phyloP scores from a whole-genome alignment of 2,113 vertebrate genomes.

The Sphaerodactylus townsendi region DNA sequence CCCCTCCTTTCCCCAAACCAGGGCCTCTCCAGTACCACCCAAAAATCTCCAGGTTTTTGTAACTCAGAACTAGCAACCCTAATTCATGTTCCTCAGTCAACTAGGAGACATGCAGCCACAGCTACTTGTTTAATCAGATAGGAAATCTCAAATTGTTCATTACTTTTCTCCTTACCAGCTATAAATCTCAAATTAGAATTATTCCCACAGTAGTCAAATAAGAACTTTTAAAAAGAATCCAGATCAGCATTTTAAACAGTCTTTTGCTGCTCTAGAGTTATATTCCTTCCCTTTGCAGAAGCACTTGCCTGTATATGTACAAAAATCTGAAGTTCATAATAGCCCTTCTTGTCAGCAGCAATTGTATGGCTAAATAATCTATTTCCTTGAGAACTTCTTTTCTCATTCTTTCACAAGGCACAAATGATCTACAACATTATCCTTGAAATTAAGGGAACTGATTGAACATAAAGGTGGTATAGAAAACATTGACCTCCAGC shows the following conservation, averaged over 20 bases:
- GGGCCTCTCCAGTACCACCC: no score
- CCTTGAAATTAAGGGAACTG: conserved; percentile 46
- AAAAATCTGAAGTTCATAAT: conserved; percentile 7
- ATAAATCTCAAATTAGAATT: background rate
- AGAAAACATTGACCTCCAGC: background rate
- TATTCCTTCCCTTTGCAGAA: conserved; percentile 12
- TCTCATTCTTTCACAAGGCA: conserved; percentile 20
- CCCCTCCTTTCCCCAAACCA: no score
- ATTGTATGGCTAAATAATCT: conserved; percentile 25
- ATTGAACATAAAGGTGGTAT: conserved; percentile 19
- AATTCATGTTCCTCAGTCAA: no score
- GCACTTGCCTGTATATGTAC: background rate
- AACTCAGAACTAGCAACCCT: no score
- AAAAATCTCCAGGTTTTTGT: no score
- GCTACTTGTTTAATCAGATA: no score
- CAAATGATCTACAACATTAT: conserved; percentile 32
- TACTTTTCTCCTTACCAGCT: background rate
- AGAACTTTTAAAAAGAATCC: background rate
- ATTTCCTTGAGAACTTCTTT: conserved; percentile 25
- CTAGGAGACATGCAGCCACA: no score
- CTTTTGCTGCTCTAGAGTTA: background rate
- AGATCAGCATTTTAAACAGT: background rate
- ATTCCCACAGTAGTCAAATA: background rate
- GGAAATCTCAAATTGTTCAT: no score
- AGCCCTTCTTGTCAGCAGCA: background rate